A percentile compares a stretch with the other conserved stretches of the same genome.
Conservation (phyloP, 2,888 invertebrate species). For the Hedychridium roseum region DNA sequence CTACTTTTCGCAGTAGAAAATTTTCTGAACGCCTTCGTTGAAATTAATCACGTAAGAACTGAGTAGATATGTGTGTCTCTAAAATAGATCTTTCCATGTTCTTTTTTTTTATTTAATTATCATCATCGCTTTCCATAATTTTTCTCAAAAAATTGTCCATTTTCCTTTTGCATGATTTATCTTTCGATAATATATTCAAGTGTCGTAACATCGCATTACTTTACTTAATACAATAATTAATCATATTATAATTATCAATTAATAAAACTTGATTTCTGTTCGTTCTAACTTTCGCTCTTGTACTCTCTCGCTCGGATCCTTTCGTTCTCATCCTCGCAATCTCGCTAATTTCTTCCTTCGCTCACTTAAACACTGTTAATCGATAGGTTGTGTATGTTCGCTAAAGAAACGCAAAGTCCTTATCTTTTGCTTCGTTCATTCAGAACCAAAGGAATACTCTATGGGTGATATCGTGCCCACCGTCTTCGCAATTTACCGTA, state of each 20-base stretch:
- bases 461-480: slow-evolving; percentile 24
- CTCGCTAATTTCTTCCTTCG: slow-evolving; percentile 15
- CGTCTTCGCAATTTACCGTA: slow-evolving; percentile 21
- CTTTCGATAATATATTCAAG: slow-evolving; percentile 46
- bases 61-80: slow-evolving; percentile 41
- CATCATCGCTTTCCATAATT: slow-evolving; percentile 32
- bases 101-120: slow-evolving; percentile 32
- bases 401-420: slow-evolving; percentile 30
- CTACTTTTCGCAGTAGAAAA: slow-evolving; percentile 16
- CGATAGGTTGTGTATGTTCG: slow-evolving; percentile 23
- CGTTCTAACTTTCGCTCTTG: slow-evolving; percentile 26
- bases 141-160: slow-evolving; percentile 39
- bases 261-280: slow-evolving; percentile 55
- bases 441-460: slow-evolving; percentile 30
- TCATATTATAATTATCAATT: slow-evolving; percentile 57
- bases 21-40: slow-evolving; percentile 8
- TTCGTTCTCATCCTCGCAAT: slow-evolving; percentile 18
- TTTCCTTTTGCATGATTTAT: slow-evolving; percentile 29
- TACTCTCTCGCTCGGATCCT: slow-evolving; percentile 24
- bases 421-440: slow-evolving; percentile 19
- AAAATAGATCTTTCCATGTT: slow-evolving; percentile 33
- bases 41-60: slow-evolving; percentile 20
- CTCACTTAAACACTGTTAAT: slow-evolving; percentile 29
- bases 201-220: slow-evolving; percentile 52
- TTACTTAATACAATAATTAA: slow-evolving; percentile 59